Conservation (phyloP, 2,113 vertebrate genomes). For the Lota lota region DNA sequence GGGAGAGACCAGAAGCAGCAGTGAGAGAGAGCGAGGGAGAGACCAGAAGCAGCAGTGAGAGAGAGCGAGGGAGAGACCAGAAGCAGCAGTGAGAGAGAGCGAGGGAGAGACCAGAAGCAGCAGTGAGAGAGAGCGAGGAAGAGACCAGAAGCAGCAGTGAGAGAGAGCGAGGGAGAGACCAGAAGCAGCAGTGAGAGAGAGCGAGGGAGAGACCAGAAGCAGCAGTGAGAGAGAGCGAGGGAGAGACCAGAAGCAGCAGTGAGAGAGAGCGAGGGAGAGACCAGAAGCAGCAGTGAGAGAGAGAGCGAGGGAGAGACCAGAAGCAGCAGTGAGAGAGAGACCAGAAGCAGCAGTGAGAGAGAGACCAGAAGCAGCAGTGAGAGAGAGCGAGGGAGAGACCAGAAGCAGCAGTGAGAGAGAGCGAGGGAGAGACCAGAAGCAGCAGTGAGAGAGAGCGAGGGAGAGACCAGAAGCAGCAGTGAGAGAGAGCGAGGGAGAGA, state of each 20-base stretch:
- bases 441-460: not conserved
- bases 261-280: slow-evolving; percentile 1
- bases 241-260: not conserved
- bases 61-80: not conserved
- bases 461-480: not conserved
- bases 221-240: not conserved
- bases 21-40: slow-evolving; percentile 1
- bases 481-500: slow-evolving; percentile 1
- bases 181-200: not conserved
- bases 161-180: not conserved
- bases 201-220: not conserved
- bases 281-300: not conserved
- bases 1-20: not conserved
- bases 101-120: not conserved
- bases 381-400: not conserved
- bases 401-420: not conserved
- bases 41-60: not conserved
- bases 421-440: not conserved
- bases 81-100: not conserved
- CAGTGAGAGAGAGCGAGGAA: not conserved
- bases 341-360: too few species aligned
- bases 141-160: not conserved
- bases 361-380: not conserved
- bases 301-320: not conserved
- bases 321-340: not conserved